Evolutionary conservation across 2,888 invertebrate species (phyloP).

Genomic region (Parnassius glacialis): DNA sequence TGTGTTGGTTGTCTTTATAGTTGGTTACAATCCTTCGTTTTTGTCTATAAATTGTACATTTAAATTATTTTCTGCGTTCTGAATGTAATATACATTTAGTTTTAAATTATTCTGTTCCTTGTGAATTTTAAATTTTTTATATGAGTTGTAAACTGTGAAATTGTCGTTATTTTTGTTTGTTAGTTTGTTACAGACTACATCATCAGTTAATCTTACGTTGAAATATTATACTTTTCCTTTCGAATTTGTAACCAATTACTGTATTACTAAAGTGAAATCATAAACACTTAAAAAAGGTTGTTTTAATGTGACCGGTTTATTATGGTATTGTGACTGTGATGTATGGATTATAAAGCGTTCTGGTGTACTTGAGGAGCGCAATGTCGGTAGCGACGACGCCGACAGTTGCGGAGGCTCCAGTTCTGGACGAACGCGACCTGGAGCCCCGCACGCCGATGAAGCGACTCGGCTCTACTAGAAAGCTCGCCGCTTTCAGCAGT

Average conservation of each 20-base stretch:
- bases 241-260: neutral
- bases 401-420: slow-evolving; percentile 81
- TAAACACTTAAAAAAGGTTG: neutral
- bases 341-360: slow-evolving; percentile 26
- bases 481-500: slow-evolving; percentile 89
- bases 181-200: neutral
- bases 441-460: slow-evolving; percentile 90
- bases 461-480: slow-evolving; percentile 89
- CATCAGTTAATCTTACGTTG: neutral
- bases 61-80: too few species aligned
- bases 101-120: too few species aligned
- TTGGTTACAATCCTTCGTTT: too few species aligned
- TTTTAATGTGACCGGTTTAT: neutral
- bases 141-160: neutral
- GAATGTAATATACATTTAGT: too few species aligned
- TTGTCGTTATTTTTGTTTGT: slow-evolving; percentile 6
- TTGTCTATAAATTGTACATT: too few species aligned
- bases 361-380: slow-evolving; percentile 27
- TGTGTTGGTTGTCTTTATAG: too few species aligned
- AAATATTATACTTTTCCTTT: neutral
- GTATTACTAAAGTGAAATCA: neutral
- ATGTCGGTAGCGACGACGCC: slow-evolving; percentile 82
- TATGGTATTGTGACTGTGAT: slow-evolving; percentile 7
- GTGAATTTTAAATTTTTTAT: too few species aligned
- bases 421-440: slow-evolving; percentile 87